These are phyloP conservation scores for Synanthedon myopaeformis DNA, from an alignment of 2,888 invertebrate genomes.

Conservation along the genomic window DNA sequence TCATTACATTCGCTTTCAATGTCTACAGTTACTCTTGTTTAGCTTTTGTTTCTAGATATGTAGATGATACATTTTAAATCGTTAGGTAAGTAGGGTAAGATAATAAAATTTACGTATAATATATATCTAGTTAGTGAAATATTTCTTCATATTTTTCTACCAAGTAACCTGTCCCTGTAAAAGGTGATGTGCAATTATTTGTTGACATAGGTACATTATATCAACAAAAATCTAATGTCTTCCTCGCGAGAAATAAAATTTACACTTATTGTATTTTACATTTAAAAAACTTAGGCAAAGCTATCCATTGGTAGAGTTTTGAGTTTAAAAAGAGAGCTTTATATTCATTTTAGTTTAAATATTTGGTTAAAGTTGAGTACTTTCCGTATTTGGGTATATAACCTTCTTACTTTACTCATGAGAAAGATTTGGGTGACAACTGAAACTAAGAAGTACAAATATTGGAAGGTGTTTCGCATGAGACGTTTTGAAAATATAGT, in stretches of 20 bases:
- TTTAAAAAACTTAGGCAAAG: too few relatives aligned
- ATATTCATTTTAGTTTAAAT: too few relatives aligned
- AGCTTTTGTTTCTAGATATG: slow-evolving; percentile 13
- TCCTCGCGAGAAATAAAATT: background rate
- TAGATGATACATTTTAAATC: slow-evolving; percentile 14
- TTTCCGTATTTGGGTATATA: too few relatives aligned
- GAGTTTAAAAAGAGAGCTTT: too few relatives aligned
- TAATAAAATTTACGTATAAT: slow-evolving; percentile 22
- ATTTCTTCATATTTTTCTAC: slow-evolving; percentile 59
- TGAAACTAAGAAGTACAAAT: too few relatives aligned
- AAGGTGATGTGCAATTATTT: slow-evolving; percentile 38
- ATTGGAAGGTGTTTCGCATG: too few relatives aligned
- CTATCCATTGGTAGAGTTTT: too few relatives aligned
- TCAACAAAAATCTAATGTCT: slow-evolving; percentile 1
- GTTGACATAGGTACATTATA: slow-evolving; percentile 5
- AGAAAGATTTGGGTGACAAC: too few relatives aligned
- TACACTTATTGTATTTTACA: too few relatives aligned
- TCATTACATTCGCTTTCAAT: slow-evolving; percentile 5
- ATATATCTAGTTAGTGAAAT: slow-evolving; percentile 35
- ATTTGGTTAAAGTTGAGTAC: too few relatives aligned
- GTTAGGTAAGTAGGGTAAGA: slow-evolving; percentile 28
- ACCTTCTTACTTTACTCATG: too few relatives aligned
- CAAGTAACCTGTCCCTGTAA: slow-evolving; percentile 15
- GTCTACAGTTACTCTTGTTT: slow-evolving; percentile 12
- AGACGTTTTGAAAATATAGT: too few relatives aligned